Conservation (phyloP, 1,140 invertebrate species). For the Leptonema lineaticorne region DNA sequence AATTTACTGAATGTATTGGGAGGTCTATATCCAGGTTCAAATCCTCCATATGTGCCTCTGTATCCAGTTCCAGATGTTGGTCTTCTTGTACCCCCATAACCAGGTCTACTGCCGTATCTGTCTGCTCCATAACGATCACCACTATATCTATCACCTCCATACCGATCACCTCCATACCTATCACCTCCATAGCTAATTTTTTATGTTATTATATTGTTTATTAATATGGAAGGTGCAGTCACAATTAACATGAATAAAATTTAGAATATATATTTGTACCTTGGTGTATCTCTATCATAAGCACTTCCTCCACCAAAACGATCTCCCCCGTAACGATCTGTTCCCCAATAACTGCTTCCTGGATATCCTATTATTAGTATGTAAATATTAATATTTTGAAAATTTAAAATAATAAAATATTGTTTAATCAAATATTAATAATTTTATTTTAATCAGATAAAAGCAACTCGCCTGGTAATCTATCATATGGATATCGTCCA, state of each 20-base stretch:
- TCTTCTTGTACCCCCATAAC: conserved; percentile 39
- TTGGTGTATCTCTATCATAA: conserved; percentile 41
- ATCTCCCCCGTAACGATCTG: conserved; percentile 39
- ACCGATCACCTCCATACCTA: conserved; percentile 31
- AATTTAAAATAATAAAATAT: background rate
- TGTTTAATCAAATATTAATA: background rate
- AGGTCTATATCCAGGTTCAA: conserved; percentile 40
- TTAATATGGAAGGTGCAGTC: no score
- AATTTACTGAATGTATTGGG: conserved; percentile 26
- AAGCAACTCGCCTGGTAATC: conserved; percentile 34
- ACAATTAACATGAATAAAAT: no score
- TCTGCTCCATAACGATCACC: conserved; percentile 41
- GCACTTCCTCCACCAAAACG: conserved; percentile 35
- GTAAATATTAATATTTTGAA: background rate
- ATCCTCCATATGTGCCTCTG: conserved; percentile 38
- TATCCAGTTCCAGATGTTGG: conserved; percentile 42
- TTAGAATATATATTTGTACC: no score
- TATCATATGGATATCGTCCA: conserved; percentile 45
- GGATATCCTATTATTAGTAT: conserved; percentile 25
- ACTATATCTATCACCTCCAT: conserved; percentile 41
- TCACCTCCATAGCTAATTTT: background rate
- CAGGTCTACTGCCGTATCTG: conserved; percentile 29
- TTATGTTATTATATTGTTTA: background rate
- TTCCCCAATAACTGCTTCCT: conserved; percentile 36
- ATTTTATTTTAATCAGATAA: background rate